These are phyloP conservation scores for Dolichallabes microphthalmus DNA, from an alignment of 2,113 vertebrate species.

Conservation along the genomic window DNA sequence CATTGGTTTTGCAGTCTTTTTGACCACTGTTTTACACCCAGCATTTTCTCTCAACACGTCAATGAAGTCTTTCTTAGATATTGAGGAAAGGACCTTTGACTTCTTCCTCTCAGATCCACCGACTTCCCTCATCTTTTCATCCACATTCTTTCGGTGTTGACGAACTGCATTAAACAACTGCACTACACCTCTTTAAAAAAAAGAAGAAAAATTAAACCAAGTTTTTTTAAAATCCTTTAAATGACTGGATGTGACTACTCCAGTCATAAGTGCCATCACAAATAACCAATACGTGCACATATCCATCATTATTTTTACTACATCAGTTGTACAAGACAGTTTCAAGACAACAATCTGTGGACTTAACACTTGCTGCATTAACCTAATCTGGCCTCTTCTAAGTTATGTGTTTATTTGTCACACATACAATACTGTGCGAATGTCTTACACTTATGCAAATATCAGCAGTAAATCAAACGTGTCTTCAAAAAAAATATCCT, in stretches of 20 bases:
- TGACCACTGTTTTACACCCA: constrained; percentile 37
- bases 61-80: constrained; percentile 94
- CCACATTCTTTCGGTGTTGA: constrained; percentile 82
- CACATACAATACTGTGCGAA: no score
- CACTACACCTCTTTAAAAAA: constrained; percentile 81
- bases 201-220: not conserved
- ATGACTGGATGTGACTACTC: no score
- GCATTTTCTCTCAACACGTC: constrained; percentile 78
- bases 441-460: no score
- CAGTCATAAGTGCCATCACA: not conserved
- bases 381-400: not conserved
- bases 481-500: no score
- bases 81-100: constrained; percentile 82
- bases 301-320: not conserved
- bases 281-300: not conserved
- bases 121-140: constrained; percentile 80
- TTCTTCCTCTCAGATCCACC: constrained; percentile 84
- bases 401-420: no score
- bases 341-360: not conserved
- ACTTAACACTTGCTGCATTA: not conserved
- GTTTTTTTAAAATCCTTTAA: no score
- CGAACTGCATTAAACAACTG: constrained; percentile 92
- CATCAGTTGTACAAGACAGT: not conserved
- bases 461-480: no score
- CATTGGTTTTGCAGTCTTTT: constrained; percentile 51